Base-by-base conservation (phyloP, 2,797 vertebrate genomes). In the Psittacula derbiana region DNA sequence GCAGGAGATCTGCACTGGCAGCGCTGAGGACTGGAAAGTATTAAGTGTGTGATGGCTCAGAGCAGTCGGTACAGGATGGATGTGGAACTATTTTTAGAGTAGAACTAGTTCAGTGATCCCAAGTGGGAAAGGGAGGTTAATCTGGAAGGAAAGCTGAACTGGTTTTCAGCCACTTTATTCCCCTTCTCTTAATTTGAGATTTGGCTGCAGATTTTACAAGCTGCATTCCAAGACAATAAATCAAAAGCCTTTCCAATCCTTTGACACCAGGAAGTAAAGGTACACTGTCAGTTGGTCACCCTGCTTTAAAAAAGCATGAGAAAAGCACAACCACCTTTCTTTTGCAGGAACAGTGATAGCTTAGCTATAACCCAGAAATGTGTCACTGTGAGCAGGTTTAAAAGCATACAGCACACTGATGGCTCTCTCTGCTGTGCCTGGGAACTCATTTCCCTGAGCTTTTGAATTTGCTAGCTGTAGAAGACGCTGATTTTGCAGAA, bases 321-420 rank as follows among this genome's bases (percentile, higher is more conserved):
- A 67, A 94, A 97, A 97, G 96, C 94, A 98, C 96, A 97, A 83
- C 73, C 81, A 87, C 83, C 73, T 96, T 90, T 88, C 33, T 90
- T 90, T 90, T 90, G 65, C 84, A 88, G 86, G 75, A 86, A 28
- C 61, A 57, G 74, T 55, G 41, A 50, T 93, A 85, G 86, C 88
- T 95, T 82, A 86, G 49, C 50, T 96, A 6, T 50, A 93, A 76
- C 87, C 71, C 93, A 94, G 82, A 92, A 92, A 95, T 86, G 65
- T 96, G 95, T 93, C 86, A 46, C 85, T 60, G 58, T 90, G 88
- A 94, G 89, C 88, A 91, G 88, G 69, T 91, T 96, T 90, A 67
- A 79, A 93, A 95, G 90, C 93, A 80, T 89, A 62, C 83, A 92
- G 65, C 86, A 88, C 58, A 43, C 57, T 86, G 86, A 88, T 86